Percentiles rank a stretch among this genome's conserved stretches.
Evolutionary conservation across 2,888 invertebrate species (phyloP).

Genomic region (Meandrusa payeni): DNA sequence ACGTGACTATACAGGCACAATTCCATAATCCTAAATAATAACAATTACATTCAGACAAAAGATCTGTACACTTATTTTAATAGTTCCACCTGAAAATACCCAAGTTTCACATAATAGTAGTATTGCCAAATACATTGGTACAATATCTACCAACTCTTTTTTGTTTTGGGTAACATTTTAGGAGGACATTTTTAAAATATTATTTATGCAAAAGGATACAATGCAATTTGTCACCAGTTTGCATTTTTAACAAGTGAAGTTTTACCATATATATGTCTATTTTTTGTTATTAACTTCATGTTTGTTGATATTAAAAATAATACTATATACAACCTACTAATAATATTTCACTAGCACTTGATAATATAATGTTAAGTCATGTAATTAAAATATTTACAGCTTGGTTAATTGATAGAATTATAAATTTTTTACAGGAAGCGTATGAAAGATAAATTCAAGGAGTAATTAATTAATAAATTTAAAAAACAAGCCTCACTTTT

Average conservation of each 20-base stretch:
- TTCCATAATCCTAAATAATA: constrained; percentile 9
- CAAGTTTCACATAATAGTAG: not conserved
- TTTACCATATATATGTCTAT: not conserved
- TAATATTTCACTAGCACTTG: not conserved
- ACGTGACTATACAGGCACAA: constrained; percentile 22
- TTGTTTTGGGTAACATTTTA: not conserved
- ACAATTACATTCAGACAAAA: constrained; percentile 6
- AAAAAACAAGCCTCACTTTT: too few species aligned
- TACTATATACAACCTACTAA: constrained; percentile 5
- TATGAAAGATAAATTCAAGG: constrained; percentile 10
- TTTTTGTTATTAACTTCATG: not conserved
- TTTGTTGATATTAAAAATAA: not conserved
- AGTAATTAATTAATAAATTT: not conserved
- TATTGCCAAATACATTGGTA: not conserved
- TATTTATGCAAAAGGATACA: not conserved
- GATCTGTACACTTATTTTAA: constrained; percentile 10
- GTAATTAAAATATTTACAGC: constrained; percentile 14
- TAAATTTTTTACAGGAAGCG: too few species aligned
- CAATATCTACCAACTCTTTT: constrained; percentile 1
- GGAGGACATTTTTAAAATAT: not conserved
- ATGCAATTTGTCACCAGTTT: not conserved
- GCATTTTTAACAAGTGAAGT: constrained; percentile 2
- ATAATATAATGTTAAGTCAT: not conserved
- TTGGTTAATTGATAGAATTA: constrained; percentile 1
- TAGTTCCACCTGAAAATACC: constrained; percentile 1